These are phyloP conservation scores for Pitta sordida DNA, from an alignment of 2,113 vertebrate species.

Conservation along the genomic window DNA sequence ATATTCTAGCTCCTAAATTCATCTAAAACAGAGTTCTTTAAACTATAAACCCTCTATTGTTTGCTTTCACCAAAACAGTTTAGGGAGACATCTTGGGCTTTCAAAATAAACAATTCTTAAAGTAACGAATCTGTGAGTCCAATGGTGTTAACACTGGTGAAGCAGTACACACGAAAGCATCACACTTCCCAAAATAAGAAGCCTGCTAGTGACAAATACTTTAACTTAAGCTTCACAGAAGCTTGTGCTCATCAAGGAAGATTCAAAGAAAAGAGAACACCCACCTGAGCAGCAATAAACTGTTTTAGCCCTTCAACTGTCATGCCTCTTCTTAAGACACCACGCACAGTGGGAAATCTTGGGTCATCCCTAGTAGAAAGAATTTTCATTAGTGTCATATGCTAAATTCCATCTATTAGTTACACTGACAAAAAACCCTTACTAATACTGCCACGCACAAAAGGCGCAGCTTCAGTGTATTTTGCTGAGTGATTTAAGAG, in stretches of 20 bases:
- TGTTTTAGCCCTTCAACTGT: constrained; percentile 97
- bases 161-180: background rate
- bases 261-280: background rate
- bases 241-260: background rate
- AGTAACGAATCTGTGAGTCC: background rate
- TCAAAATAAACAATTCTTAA: background rate
- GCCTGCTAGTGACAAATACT: background rate
- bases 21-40: background rate
- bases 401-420: background rate
- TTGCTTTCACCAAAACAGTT: background rate
- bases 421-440: background rate
- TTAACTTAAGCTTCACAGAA: background rate
- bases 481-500: background rate
- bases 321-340: constrained; percentile 95
- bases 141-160: background rate
- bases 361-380: constrained; percentile 88
- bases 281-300: constrained; percentile 96
- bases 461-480: background rate
- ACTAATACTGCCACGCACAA: rapidly evolving
- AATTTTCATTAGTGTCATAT: background rate
- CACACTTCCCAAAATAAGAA: background rate
- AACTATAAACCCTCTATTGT: background rate
- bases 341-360: constrained; percentile 96
- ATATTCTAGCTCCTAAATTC: background rate
- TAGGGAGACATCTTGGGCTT: background rate